phyloP scores from a whole-genome alignment of 1,140 invertebrate species.

The Chlorops oryzae region DNA sequence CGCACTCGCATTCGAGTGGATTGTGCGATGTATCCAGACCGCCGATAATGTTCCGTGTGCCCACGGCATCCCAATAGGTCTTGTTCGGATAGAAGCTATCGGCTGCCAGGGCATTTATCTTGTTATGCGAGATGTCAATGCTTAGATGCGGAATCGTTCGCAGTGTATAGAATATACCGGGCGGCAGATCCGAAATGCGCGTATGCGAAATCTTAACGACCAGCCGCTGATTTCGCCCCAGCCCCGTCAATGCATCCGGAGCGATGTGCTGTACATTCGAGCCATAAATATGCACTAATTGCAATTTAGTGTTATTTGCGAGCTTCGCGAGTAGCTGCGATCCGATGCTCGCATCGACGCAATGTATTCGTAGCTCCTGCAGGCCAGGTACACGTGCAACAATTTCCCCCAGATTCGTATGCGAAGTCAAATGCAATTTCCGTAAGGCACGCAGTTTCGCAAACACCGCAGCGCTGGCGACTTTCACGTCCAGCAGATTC shows the following conservation, averaged over 20 bases:
- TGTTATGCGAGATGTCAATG: conserved; percentile 74
- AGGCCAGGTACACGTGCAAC: conserved; percentile 50
- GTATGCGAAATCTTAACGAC: conserved; percentile 70
- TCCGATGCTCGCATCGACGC: conserved; percentile 63
- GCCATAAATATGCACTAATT: conserved; percentile 73
- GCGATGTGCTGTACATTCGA: conserved; percentile 61
- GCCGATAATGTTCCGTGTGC: conserved; percentile 62
- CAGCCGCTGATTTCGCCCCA: conserved; percentile 60
- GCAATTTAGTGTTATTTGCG: conserved; percentile 66
- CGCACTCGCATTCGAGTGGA: conserved; percentile 79
- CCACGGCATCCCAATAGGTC: conserved; percentile 74
- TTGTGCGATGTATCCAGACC: conserved; percentile 77
- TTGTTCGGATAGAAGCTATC: conserved; percentile 78
- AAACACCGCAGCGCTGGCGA: conserved; percentile 36
- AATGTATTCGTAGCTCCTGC: conserved; percentile 61
- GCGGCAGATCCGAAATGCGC: conserved; percentile 66
- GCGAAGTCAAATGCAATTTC: conserved; percentile 39
- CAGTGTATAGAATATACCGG: conserved; percentile 68
- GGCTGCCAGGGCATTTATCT: conserved; percentile 69
- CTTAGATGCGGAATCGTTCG: conserved; percentile 72
- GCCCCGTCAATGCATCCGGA: conserved; percentile 63
- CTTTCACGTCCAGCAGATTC: conserved; percentile 41
- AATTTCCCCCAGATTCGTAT: conserved; percentile 40
- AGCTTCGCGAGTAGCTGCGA: conserved; percentile 62
- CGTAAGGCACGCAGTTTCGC: conserved; percentile 49